phyloP scores from a whole-genome alignment of 92 coral and sea anemone species.

The Phenganax subtilis region DNA sequence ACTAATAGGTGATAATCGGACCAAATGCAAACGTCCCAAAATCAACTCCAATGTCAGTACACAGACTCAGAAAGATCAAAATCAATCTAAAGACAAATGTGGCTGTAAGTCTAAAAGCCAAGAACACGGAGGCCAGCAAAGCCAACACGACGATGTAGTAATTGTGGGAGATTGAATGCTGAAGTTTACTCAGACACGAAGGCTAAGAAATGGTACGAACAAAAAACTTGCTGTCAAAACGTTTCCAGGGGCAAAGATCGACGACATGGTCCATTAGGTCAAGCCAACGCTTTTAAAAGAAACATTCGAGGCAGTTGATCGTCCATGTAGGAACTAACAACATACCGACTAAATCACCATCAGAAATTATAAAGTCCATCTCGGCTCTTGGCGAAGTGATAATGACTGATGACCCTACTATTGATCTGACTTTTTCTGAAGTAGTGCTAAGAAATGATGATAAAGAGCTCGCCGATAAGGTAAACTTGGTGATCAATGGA shows the following conservation, averaged over 20 bases:
- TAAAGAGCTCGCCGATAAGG: no score
- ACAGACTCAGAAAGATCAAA: neutral
- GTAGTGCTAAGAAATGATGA: no score
- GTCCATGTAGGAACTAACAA: conserved; percentile 25
- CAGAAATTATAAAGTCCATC: conserved; percentile 14
- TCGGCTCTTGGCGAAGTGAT: neutral
- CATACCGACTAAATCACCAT: conserved; percentile 11
- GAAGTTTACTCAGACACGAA: conserved; percentile 1
- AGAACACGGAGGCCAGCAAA: neutral
- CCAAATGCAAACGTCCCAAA: no score
- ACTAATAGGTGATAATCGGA: no score
- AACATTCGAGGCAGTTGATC: neutral
- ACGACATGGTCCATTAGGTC: conserved; percentile 20
- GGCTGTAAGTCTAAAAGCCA: neutral
- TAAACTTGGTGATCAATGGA: neutral
- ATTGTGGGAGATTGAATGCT: conserved; percentile 30
- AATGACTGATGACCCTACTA: neutral
- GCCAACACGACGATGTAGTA: neutral
- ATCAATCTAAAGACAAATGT: neutral
- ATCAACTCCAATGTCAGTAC: neutral
- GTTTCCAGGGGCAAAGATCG: conserved; percentile 20
- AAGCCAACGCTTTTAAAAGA: conserved; percentile 3
- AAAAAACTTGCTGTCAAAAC: conserved; percentile 13
- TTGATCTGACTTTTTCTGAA: neutral
- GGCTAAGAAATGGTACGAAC: neutral